Percentiles rank a stretch among this genome's conserved stretches.
Evolutionary conservation across 1,140 invertebrate genomes (phyloP).

Genomic region (Agrilus planipennis): DNA sequence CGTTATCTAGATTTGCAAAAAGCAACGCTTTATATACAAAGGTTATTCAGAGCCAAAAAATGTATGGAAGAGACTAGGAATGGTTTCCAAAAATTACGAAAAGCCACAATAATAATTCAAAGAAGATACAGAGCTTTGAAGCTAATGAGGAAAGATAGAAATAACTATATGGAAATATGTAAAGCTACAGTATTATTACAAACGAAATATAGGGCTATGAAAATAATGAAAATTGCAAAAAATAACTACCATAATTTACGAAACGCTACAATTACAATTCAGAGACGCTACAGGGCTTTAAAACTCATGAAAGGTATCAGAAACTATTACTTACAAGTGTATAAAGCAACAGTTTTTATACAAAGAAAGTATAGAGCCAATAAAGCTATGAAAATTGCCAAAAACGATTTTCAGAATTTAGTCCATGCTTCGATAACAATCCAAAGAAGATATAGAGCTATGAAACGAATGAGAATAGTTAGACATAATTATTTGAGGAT

Average conservation of each 20-base stretch:
- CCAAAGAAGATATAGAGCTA: slow-evolving; percentile 34
- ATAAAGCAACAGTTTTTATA: slow-evolving; percentile 19
- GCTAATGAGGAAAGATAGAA: slow-evolving; percentile 13
- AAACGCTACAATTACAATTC: slow-evolving; percentile 15
- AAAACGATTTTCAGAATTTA: slow-evolving; percentile 18
- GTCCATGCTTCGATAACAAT: slow-evolving; percentile 32
- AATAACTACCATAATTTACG: slow-evolving; percentile 12
- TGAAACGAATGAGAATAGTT: slow-evolving; percentile 8
- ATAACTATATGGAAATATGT: slow-evolving; percentile 16
- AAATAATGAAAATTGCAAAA: slow-evolving; percentile 15
- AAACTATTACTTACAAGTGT: slow-evolving; percentile 18
- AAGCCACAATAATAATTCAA: slow-evolving; percentile 36
- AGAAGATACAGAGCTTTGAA: slow-evolving; percentile 33
- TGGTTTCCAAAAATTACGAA: slow-evolving; percentile 22
- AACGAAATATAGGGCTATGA: slow-evolving; percentile 21
- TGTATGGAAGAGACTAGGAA: too few species aligned
- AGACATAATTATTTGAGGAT: slow-evolving; percentile 13
- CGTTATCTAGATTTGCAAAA: too few species aligned
- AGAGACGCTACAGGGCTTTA: slow-evolving; percentile 19
- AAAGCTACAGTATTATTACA: too few species aligned
- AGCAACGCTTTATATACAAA: too few species aligned
- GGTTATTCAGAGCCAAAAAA: too few species aligned
- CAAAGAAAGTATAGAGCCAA: slow-evolving; percentile 26
- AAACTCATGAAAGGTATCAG: slow-evolving; percentile 12
- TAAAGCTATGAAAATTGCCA: slow-evolving; percentile 22